Conservation (phyloP, 2,888 invertebrate species). For the Plebejus melissa region DNA sequence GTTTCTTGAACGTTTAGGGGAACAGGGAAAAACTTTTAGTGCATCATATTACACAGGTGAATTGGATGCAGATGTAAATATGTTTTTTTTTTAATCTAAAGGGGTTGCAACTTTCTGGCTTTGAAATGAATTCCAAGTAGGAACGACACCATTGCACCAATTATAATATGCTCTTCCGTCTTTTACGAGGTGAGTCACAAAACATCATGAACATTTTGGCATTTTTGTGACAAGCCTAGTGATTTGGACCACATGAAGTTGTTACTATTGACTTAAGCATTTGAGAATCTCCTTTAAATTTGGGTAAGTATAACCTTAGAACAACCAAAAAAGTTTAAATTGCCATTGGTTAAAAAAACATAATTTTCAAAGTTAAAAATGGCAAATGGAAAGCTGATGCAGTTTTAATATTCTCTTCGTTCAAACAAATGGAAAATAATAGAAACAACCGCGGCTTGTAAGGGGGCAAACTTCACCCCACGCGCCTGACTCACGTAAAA, state of each 20-base stretch:
- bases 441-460: constrained; percentile 48
- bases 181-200: too few species aligned
- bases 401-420: constrained; percentile 1
- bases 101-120: background rate
- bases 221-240: background rate
- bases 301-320: too few species aligned
- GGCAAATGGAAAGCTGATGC: background rate
- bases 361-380: background rate
- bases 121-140: background rate
- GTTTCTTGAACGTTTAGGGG: background rate
- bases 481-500: constrained; percentile 64
- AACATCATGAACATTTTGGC: too few species aligned
- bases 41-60: background rate
- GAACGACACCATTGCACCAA: too few species aligned
- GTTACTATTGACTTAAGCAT: too few species aligned
- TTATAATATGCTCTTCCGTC: too few species aligned
- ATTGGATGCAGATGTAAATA: background rate
- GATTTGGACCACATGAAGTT: background rate
- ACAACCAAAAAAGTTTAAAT: too few species aligned
- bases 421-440: constrained; percentile 38
- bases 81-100: background rate
- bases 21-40: background rate
- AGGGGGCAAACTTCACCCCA: constrained; percentile 56
- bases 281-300: too few species aligned
- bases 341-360: background rate